phyloP scores from a whole-genome alignment of 1,140 invertebrate species.

The Dreissena polymorpha region DNA sequence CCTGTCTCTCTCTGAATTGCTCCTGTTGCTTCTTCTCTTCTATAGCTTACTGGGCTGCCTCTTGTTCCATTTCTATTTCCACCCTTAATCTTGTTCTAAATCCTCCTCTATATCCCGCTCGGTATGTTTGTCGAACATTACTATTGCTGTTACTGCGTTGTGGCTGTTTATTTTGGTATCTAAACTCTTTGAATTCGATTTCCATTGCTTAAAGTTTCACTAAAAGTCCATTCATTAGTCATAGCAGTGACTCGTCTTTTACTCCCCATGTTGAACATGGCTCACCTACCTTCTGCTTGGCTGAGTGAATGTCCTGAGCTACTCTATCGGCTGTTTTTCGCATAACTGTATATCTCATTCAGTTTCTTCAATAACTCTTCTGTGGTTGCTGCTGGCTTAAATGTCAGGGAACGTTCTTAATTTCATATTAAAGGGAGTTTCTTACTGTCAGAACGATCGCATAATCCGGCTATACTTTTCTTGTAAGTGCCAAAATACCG shows the following conservation, averaged over 20 bases:
- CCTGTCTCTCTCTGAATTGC: too few species aligned
- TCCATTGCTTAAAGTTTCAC: too few species aligned
- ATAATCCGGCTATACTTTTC: slow-evolving; percentile 5
- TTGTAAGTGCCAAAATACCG: neutral
- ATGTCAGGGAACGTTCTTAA: neutral
- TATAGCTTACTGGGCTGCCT: too few species aligned
- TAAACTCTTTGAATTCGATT: too few species aligned
- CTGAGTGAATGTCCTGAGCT: slow-evolving; percentile 1
- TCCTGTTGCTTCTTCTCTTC: too few species aligned
- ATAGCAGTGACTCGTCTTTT: neutral
- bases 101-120: too few species aligned
- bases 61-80: too few species aligned
- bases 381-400: slow-evolving; percentile 1
- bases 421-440: slow-evolving; percentile 9
- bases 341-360: slow-evolving; percentile 8
- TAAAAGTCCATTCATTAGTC: too few species aligned
- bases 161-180: too few species aligned
- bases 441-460: neutral
- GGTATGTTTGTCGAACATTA: too few species aligned
- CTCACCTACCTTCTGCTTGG: neutral
- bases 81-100: too few species aligned
- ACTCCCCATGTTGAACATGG: slow-evolving; percentile 11
- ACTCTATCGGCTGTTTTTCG: slow-evolving; percentile 8
- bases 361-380: neutral
- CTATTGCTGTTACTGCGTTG: too few species aligned